Evolutionary conservation across 2,888 invertebrate species (phyloP).

Genomic region (Amiota minor): DNA sequence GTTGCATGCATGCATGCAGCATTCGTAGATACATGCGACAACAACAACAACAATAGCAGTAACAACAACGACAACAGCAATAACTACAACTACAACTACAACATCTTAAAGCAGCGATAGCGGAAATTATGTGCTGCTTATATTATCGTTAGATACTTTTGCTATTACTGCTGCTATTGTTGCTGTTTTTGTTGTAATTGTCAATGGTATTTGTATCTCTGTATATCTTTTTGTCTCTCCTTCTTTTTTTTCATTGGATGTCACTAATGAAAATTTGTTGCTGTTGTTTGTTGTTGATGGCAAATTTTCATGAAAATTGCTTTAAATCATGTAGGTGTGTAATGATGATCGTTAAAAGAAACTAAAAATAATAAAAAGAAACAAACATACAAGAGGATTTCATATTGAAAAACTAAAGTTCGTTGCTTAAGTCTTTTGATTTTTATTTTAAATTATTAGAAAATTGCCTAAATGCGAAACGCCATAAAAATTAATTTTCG

Average conservation of each 20-base stretch:
- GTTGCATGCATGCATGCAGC: too few species aligned
- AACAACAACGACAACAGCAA: slow-evolving; percentile 21
- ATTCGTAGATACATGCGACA: not conserved
- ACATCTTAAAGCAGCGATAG: not conserved
- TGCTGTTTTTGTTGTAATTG: slow-evolving; percentile 14
- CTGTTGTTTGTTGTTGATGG: slow-evolving; percentile 1
- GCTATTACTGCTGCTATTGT: slow-evolving; percentile 14
- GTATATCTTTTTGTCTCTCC: slow-evolving; percentile 37
- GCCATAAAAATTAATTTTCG: too few species aligned
- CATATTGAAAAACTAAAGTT: slow-evolving; percentile 41
- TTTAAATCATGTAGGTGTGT: slow-evolving; percentile 14
- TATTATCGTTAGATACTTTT: slow-evolving; percentile 2
- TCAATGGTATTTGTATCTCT: slow-evolving; percentile 46
- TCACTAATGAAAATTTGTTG: slow-evolving; percentile 20
- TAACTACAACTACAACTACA: slow-evolving; percentile 32
- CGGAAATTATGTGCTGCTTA: slow-evolving; percentile 13
- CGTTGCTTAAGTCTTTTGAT: slow-evolving; percentile 49
- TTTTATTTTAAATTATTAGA: slow-evolving; percentile 25
- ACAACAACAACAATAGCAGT: slow-evolving; percentile 7
- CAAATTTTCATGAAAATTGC: slow-evolving; percentile 17
- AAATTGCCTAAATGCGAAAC: too few species aligned
- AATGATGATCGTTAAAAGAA: not conserved
- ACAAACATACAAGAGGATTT: not conserved
- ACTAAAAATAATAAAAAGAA: not conserved
- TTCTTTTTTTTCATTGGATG: not conserved